Conservation (phyloP, 2,113 vertebrate species). For the Astatoreochromis straeleni region DNA sequence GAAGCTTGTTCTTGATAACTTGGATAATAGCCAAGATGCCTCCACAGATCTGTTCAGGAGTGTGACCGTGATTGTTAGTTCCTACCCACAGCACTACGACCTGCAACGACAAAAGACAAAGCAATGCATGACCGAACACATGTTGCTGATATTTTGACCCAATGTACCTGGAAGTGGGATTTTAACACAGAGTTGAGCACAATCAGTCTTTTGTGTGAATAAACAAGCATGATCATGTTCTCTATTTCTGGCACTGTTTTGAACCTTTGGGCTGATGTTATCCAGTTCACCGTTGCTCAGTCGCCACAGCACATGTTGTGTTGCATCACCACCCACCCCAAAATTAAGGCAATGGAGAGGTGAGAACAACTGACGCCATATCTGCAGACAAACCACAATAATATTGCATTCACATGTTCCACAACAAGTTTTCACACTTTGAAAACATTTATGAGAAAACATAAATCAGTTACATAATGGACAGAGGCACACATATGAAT, state of each 20-base stretch:
- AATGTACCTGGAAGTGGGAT: not conserved
- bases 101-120: slow-evolving; percentile 50
- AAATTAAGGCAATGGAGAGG: slow-evolving; percentile 89
- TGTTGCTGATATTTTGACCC: not conserved
- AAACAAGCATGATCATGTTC: slow-evolving; percentile 5
- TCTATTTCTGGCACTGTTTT: slow-evolving; percentile 4
- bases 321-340: slow-evolving; percentile 82
- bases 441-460: not conserved
- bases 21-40: slow-evolving; percentile 81
- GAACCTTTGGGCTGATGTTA: slow-evolving; percentile 86
- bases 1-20: slow-evolving; percentile 79
- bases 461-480: not conserved
- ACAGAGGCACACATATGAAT: not conserved
- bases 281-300: slow-evolving; percentile 84
- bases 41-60: slow-evolving; percentile 78
- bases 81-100: slow-evolving; percentile 89
- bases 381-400: slow-evolving; percentile 56
- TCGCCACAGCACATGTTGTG: slow-evolving; percentile 88
- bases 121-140: not conserved
- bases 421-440: not conserved
- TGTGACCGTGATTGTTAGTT: slow-evolving; percentile 84
- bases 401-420: not conserved
- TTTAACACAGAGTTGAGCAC: not conserved
- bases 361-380: slow-evolving; percentile 87
- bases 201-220: slow-evolving; percentile 21